A percentile compares a stretch with the other conserved stretches of the same genome.
These are phyloP conservation scores for Lamprotornis superbus DNA, from an alignment of 2,113 vertebrate genomes.

Conservation along the genomic window DNA sequence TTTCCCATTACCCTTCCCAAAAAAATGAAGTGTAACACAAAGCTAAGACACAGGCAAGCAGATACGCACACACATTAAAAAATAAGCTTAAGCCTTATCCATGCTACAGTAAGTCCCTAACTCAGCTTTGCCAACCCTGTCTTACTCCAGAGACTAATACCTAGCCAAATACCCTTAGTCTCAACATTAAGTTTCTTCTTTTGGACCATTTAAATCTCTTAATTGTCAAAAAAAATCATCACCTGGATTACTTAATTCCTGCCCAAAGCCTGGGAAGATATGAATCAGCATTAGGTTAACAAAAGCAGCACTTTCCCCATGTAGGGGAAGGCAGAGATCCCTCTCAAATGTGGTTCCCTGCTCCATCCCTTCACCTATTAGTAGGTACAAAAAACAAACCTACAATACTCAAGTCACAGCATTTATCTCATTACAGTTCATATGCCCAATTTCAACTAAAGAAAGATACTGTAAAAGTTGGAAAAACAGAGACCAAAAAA, in stretches of 20 bases:
- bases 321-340: not conserved
- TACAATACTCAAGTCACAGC: not conserved
- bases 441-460: slow-evolving; percentile 30
- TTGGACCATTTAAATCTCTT: not conserved
- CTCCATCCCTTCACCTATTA: not conserved
- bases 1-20: not conserved
- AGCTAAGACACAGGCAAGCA: not conserved
- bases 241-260: not conserved
- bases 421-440: not conserved
- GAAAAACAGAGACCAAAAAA: slow-evolving; percentile 72
- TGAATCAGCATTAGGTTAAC: not conserved
- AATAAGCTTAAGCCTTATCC: not conserved
- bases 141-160: not conserved
- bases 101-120: not conserved
- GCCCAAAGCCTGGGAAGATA: not conserved
- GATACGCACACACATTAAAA: not conserved
- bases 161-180: not conserved
- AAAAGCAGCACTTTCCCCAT: not conserved
- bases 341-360: not conserved
- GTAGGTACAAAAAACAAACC: not conserved
- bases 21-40: not conserved
- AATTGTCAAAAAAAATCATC: not conserved
- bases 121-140: not conserved
- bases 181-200: not conserved
- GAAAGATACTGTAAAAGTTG: slow-evolving; percentile 56